phyloP scores from a whole-genome alignment of 2,888 invertebrate genomes.

The Seira ritae region DNA sequence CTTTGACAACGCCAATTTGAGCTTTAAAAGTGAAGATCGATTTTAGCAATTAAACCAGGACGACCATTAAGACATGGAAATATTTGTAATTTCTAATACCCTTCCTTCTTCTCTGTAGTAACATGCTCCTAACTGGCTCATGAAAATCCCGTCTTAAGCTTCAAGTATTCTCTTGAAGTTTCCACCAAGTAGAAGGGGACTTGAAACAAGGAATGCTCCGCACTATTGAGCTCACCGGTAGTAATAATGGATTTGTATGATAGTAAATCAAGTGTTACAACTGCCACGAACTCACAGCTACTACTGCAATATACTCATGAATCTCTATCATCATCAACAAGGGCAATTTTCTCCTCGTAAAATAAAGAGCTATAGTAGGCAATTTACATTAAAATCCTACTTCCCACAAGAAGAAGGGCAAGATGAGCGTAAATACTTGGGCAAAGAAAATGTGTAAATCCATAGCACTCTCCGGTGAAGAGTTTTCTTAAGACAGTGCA shows the following conservation, averaged over 20 bases:
- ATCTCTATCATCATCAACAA: too few relatives aligned
- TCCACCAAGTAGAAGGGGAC: background rate
- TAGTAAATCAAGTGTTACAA: constrained; percentile 49
- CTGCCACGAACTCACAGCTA: background rate
- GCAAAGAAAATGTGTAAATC: background rate
- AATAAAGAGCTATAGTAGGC: too few relatives aligned
- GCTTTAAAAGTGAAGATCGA: background rate
- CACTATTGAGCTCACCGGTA: background rate
- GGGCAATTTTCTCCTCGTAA: too few relatives aligned
- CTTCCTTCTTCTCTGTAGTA: background rate
- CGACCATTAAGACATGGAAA: constrained; percentile 46
- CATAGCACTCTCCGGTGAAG: background rate
- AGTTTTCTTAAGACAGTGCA: background rate
- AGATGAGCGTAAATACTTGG: background rate
- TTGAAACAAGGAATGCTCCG: background rate
- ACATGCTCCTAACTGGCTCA: background rate
- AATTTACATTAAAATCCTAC: background rate
- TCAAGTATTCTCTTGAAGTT: background rate
- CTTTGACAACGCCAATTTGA: background rate
- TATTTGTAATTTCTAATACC: constrained; percentile 40
- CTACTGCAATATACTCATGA: too few relatives aligned
- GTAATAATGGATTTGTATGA: background rate
- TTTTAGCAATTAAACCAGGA: constrained; percentile 28
- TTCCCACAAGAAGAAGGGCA: background rate
- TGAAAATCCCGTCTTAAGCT: background rate